Evolutionary conservation across 2,797 vertebrate genomes (phyloP), one percentile per base, ranked within the genome.

Genomic region (Pipistrellus pipistrellus): DNA sequence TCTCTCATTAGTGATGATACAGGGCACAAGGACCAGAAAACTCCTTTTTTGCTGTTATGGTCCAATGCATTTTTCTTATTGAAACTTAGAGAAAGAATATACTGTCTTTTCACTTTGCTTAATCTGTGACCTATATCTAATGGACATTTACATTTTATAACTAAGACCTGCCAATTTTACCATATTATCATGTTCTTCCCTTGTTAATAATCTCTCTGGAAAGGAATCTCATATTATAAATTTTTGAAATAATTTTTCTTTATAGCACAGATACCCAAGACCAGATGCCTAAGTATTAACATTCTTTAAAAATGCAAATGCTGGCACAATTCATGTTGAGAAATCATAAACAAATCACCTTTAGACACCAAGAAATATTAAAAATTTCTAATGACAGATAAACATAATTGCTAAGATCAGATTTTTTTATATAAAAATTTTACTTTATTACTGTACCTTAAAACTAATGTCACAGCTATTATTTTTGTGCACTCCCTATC

Each of bases 1-100:
- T 95, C 32, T 84, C 71, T 71, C 64, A 73, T 92, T 94, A 89
- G 62, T 85, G 85, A 41, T 41, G 87, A 69, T 90, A 88, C 44
- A n/a, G 62, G 62, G 35, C 46, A 38, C 69, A 80, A 89, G 51
- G 35, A 66, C 20, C 72, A 59, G 59, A 80, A 83, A 90, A 81
- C 8, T 46, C 68, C 14, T 41, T 69, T 71, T 48, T 18, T 1
- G 15, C n/a, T 78, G 25, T 68, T 77, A 66, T 46, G 59, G 9
- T 66, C 27, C 6, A 3, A 32, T 84, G 20, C 35, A 32, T 94
- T 32, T 82, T 21, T 80, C 27, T 64, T 53, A 69, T 1, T 38
- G 64, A 93, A 81, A 87, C 13, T 91, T 75, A 85, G 59, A 38
- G 15, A 92, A 91, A 87, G 15, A 53, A 32, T 35, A 75, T 35